Conservation (phyloP, 1,140 invertebrate genomes). For the Aphaenogaster rudis region DNA sequence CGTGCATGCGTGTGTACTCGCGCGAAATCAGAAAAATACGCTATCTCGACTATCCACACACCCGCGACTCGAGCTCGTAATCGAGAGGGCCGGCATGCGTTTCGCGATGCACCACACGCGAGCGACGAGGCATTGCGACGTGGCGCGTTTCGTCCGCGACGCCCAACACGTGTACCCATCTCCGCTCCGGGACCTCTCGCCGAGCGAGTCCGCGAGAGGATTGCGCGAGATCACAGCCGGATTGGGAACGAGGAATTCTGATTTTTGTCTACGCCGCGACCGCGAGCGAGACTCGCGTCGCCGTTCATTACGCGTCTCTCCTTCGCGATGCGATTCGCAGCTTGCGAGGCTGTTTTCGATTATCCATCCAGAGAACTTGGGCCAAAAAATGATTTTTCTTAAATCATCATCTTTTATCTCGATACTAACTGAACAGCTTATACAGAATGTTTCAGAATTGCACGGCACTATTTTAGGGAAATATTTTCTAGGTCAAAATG, state of each 20-base stretch:
- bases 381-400: neutral
- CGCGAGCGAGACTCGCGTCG: neutral
- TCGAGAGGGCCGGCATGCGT: constrained; percentile 10
- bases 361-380: neutral
- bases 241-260: constrained; percentile 39
- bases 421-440: neutral
- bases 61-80: constrained; percentile 34
- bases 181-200: neutral
- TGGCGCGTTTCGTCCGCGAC: constrained; percentile 15
- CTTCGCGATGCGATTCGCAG: neutral
- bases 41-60: constrained; percentile 50
- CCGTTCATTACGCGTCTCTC: neutral
- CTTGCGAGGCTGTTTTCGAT: neutral
- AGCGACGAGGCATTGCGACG: neutral
- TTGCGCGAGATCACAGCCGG: constrained; percentile 24
- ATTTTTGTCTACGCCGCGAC: constrained; percentile 13
- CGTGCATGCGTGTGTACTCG: constrained; percentile 19
- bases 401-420: neutral
- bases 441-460: too few relatives aligned
- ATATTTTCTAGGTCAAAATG: too few relatives aligned
- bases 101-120: neutral
- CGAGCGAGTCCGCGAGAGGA: neutral
- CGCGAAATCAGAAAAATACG: constrained; percentile 64
- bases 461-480: too few relatives aligned
- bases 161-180: constrained; percentile 41